These are phyloP conservation scores for Hippocampus abdominalis DNA, from an alignment of 2,113 vertebrate genomes.

Conservation along the genomic window DNA sequence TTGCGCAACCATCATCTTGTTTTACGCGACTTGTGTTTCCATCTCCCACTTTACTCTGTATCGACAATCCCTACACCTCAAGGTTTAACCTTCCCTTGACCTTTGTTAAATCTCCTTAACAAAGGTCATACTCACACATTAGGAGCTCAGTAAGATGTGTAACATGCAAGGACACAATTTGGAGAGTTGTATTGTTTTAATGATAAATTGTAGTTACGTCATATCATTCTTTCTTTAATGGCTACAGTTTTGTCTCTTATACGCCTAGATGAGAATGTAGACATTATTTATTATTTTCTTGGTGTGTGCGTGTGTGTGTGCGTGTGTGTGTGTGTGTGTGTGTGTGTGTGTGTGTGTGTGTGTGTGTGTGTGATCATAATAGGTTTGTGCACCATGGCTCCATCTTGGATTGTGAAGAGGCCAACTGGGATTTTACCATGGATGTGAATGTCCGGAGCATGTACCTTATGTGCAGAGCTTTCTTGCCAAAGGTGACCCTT, in stretches of 20 bases:
- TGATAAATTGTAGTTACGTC: not conserved
- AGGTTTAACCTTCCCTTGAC: conserved; percentile 37
- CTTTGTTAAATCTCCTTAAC: conserved; percentile 37
- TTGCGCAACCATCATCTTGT: not conserved
- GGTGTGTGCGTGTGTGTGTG: no score
- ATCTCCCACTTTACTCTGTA: conserved; percentile 25
- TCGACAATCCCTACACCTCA: conserved; percentile 29
- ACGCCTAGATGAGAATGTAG: not conserved
- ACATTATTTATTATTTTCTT: not conserved
- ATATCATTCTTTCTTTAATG: not conserved
- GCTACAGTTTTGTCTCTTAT: not conserved
- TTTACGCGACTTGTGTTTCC: not conserved
- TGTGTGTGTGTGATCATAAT: not conserved
- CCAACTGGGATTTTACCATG: conserved; percentile 93
- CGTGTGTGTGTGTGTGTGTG: no score
- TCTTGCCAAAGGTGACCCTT: conserved; percentile 86
- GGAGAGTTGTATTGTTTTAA: not conserved
- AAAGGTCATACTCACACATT: conserved; percentile 19
- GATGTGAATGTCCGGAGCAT: conserved; percentile 89
- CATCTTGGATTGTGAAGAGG: conserved; percentile 87
- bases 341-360: no score
- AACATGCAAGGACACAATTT: not conserved
- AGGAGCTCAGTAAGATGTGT: conserved; percentile 5
- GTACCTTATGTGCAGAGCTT: conserved; percentile 90
- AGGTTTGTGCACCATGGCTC: conserved; percentile 92